A percentile compares a stretch with the other conserved stretches of the same genome.
phyloP scores from a whole-genome alignment of 35 echinoderm and acorn worm genomes.

The Acanthaster planci region DNA sequence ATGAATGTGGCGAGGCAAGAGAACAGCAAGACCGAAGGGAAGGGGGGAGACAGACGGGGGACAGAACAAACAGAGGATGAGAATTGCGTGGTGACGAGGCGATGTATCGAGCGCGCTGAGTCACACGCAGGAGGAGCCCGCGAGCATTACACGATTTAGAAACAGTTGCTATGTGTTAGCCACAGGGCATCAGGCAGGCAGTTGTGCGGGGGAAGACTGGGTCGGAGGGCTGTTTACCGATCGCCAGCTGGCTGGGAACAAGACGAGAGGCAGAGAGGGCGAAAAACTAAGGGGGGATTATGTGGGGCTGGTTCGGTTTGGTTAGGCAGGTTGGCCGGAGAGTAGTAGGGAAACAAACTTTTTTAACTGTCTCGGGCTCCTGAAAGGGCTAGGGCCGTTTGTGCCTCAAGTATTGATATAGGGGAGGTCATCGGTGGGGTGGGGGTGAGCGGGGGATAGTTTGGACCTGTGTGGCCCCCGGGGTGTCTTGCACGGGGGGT shows the following conservation, averaged over 20 bases:
- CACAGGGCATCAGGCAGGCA: background rate
- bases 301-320: constrained; percentile 14
- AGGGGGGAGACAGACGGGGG: background rate
- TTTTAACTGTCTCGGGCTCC: background rate
- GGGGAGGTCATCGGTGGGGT: background rate
- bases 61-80: background rate
- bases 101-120: constrained; percentile 10
- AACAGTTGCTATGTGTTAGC: constrained; percentile 21
- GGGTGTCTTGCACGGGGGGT: background rate
- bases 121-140: constrained; percentile 2
- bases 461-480: background rate
- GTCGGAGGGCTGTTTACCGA: constrained; percentile 13
- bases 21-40: background rate
- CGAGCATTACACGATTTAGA: constrained; percentile 17
- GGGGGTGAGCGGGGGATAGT: background rate
- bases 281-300: background rate
- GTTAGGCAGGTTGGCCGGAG: constrained; percentile 22
- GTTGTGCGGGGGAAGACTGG: too few species aligned
- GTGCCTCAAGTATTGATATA: constrained; percentile 13
- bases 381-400: background rate
- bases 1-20: background rate
- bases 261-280: background rate
- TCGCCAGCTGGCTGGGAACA: constrained; percentile 26
- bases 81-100: background rate
- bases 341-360: background rate